Conservation (phyloP, 2,888 invertebrate species). For the Apotomis betuletana region DNA sequence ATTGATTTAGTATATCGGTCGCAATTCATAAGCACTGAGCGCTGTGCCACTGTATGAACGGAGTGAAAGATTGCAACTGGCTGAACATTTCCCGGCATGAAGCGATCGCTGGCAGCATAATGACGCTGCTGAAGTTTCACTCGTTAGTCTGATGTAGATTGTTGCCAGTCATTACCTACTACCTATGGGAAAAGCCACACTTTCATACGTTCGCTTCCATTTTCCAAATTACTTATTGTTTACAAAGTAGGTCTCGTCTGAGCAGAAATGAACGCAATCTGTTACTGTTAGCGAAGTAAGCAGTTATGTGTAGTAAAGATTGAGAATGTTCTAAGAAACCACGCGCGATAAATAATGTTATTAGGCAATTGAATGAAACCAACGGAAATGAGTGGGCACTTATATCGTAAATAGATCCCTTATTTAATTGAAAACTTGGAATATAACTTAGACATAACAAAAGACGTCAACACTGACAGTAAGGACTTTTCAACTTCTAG, state of each 20-base stretch:
- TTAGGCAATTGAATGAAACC: not conserved
- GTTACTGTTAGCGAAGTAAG: constrained; percentile 46
- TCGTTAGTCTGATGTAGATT: constrained; percentile 62
- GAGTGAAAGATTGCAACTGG: constrained; percentile 57
- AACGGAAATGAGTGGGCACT: not conserved
- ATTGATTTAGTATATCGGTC: constrained; percentile 62
- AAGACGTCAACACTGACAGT: constrained; percentile 26
- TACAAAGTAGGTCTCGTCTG: constrained; percentile 54
- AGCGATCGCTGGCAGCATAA: constrained; percentile 60
- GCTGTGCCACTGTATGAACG: constrained; percentile 43
- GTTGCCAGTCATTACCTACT: constrained; percentile 60
- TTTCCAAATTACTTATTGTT: constrained; percentile 66
- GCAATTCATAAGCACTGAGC: constrained; percentile 55
- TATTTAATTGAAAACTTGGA: constrained; percentile 25
- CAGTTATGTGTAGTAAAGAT: constrained; percentile 44
- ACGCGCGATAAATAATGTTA: not conserved
- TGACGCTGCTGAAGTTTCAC: constrained; percentile 63
- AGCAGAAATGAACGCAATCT: constrained; percentile 53
- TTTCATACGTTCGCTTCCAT: constrained; percentile 59
- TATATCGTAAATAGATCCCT: constrained; percentile 5
- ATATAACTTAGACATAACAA: constrained; percentile 22
- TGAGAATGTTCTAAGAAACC: constrained; percentile 4
- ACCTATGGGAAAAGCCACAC: constrained; percentile 56
- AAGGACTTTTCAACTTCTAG: constrained; percentile 46
- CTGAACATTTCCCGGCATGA: constrained; percentile 51